Conservation (phyloP, 2,888 invertebrate species). For the Conomelus anceps region DNA sequence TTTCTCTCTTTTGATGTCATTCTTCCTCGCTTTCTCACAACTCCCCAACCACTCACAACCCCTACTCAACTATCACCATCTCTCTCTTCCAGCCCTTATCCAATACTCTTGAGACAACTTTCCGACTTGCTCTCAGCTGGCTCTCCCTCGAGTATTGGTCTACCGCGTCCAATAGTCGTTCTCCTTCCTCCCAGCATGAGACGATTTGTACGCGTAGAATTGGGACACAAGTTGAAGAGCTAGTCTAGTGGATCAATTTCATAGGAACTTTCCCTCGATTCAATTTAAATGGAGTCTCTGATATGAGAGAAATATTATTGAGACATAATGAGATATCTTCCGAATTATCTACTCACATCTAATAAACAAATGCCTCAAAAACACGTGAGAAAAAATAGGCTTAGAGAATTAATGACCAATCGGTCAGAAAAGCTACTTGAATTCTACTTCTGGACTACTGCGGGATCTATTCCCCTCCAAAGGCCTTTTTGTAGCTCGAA, state of each 20-base stretch:
- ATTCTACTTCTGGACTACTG: no score
- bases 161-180: no score
- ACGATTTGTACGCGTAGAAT: background rate
- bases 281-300: background rate
- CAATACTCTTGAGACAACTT: background rate
- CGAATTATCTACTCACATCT: background rate
- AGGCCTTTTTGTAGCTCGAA: no score
- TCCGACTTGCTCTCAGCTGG: background rate
- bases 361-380: no score
- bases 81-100: background rate
- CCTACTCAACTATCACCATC: background rate
- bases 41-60: no score
- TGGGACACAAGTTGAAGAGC: background rate
- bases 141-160: background rate
- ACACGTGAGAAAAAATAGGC: no score
- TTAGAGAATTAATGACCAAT: no score
- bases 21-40: background rate
- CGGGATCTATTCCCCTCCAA: no score
- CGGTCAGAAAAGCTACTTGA: no score
- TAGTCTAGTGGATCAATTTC: background rate
- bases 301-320: no score
- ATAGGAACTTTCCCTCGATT: background rate
- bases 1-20: background rate
- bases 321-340: no score
- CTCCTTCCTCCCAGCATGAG: background rate